Conservation (phyloP, 2,113 vertebrate genomes). For the Brachyistius frenatus region DNA sequence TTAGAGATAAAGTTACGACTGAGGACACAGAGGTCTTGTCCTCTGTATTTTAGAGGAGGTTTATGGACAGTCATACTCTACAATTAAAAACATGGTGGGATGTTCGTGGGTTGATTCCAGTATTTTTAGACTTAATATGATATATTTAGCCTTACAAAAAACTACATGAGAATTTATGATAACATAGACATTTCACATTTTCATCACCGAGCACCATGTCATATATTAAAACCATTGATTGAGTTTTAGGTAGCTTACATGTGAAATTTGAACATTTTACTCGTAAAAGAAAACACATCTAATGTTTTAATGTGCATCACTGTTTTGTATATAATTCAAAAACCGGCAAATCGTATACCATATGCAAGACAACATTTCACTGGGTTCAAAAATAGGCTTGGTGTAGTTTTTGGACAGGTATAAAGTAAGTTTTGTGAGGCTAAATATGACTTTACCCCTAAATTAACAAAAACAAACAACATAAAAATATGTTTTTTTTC, state of each 20-base stretch:
- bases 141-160: neutral
- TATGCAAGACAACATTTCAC: neutral
- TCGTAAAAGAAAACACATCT: no score
- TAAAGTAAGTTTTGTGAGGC: constrained; percentile 4
- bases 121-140: neutral
- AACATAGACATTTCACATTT: neutral
- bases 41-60: neutral
- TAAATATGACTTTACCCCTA: neutral
- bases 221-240: neutral
- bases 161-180: neutral
- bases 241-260: neutral
- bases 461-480: no score
- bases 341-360: neutral
- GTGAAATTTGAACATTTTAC: neutral
- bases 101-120: neutral
- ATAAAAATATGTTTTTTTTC: neutral
- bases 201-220: neutral
- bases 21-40: neutral
- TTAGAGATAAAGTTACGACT: neutral
- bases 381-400: neutral
- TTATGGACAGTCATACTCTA: neutral
- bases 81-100: neutral
- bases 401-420: neutral
- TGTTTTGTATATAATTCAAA: neutral
- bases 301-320: neutral